Evolutionary conservation across 1,140 invertebrate genomes (phyloP), one percentile per base, ranked within the genome.

Genomic region (Laupala kohalensis): DNA sequence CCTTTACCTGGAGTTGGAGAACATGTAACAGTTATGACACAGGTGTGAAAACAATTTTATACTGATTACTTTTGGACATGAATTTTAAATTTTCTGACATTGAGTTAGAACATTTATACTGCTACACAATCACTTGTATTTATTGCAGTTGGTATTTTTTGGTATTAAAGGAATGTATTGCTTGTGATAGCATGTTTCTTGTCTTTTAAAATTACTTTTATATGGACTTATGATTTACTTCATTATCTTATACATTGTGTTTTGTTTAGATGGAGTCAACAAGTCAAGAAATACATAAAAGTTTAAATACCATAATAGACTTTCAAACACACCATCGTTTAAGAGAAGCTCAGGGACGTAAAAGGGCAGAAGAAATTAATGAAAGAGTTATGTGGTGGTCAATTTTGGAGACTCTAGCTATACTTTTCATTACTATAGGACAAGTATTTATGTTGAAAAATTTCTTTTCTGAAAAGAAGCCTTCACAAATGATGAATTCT

Each of bases 321-420:
- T 91, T 93, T 77, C 96, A 99, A 85, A 99, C 96, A 5, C 96
- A 99, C 83, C 95, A 99, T 82, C 86, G 95, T 69, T 81, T 99
- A 72, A 86, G 94, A 66, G 97, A 99, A 84, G 90, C 96, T 6
- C 93, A 96, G 79, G 90, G 95, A 29, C 88, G 96, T 62, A 95
- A 96, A 78, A 86, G 95, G 67, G 97, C 97, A 0, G 97, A 99
- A 82, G 93, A 97, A 80, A 83, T 99, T 12, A 98, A 98, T 78
- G 90, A 94, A 79, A 86, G 92, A 75, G 96, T 99, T 0, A 84
- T 95, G 75, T 88, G 89, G 81, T 99, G 96, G 95, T 97, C 96
- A 0, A 81, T 95, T 6, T 86, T 92, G 69, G 95, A 99, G 82
- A 94, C 95, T 25, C 72, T 91, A 0, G 88, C 92, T 27, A 90